Evolutionary conservation across 2,888 invertebrate genomes (phyloP).

Genomic region (Abrostola tripartita): DNA sequence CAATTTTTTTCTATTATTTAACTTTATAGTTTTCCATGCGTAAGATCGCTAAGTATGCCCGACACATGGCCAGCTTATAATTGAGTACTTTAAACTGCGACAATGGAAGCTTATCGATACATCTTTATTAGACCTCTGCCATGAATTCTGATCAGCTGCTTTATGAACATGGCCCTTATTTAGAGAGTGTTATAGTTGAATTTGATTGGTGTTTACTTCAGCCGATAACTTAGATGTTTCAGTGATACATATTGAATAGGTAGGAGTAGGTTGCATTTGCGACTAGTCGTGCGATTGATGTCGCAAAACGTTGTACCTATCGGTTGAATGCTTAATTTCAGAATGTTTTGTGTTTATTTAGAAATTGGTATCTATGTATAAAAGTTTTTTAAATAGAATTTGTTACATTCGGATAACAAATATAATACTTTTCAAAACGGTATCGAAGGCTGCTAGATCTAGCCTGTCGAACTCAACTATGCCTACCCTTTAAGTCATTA

Average conservation of each 20-base stretch:
- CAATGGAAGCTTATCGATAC: conserved; percentile 55
- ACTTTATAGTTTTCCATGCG: background rate
- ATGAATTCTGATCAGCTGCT: conserved; percentile 60
- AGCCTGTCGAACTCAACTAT: too few relatives aligned
- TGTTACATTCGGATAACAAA: too few relatives aligned
- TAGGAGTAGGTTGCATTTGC: conserved; percentile 22
- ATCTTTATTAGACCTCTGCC: conserved; percentile 67
- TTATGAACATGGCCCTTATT: conserved; percentile 35
- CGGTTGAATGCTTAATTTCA: background rate
- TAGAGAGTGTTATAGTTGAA: conserved; percentile 3
- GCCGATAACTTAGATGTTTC: conserved; percentile 58
- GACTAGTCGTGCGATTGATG: conserved; percentile 14
- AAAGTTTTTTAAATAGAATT: too few relatives aligned
- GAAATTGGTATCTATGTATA: too few relatives aligned
- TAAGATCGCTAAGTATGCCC: conserved; percentile 17
- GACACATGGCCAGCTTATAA: conserved; percentile 74
- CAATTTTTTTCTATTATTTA: too few relatives aligned
- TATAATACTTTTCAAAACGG: too few relatives aligned
- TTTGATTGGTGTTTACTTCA: background rate
- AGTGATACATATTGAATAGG: conserved; percentile 67
- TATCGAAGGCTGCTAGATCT: too few relatives aligned
- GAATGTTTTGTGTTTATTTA: too few relatives aligned
- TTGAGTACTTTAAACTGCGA: conserved; percentile 67
- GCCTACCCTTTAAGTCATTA: too few relatives aligned
- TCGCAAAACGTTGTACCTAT: background rate